These are phyloP conservation scores for Pachyrhynchus sulphureomaculatus DNA, from an alignment of 1,140 invertebrate genomes.

Conservation along the genomic window DNA sequence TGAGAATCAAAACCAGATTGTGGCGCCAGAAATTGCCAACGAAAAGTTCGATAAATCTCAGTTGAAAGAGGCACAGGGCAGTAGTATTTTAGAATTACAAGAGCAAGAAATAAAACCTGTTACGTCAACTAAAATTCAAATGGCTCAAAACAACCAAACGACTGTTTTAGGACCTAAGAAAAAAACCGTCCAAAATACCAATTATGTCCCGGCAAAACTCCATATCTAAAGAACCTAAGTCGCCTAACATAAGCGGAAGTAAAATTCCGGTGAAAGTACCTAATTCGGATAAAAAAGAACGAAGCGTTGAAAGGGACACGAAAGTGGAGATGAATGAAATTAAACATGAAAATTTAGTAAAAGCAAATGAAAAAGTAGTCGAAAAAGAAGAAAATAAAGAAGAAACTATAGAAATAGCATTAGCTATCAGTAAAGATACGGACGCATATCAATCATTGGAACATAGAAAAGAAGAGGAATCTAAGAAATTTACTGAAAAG, in stretches of 20 bases:
- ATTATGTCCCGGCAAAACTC: constrained; percentile 42
- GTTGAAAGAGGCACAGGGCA: no score
- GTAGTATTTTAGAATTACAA: neutral
- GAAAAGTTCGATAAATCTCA: no score
- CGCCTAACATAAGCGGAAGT: constrained; percentile 31
- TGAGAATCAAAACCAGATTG: no score
- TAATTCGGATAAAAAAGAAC: constrained; percentile 14
- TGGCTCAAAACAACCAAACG: constrained; percentile 43
- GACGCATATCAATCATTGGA: neutral
- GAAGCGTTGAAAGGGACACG: neutral
- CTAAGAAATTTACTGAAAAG: neutral
- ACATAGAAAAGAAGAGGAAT: no score
- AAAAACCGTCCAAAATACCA: constrained; percentile 46
- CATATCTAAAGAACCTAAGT: constrained; percentile 36
- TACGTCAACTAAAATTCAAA: constrained; percentile 42
- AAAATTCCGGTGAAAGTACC: constrained; percentile 44
- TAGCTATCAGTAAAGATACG: neutral
- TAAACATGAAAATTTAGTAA: neutral
- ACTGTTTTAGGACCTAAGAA: constrained; percentile 31
- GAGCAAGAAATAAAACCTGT: constrained; percentile 21
- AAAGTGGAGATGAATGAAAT: neutral
- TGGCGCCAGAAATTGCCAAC: no score
- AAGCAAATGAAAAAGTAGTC: neutral
- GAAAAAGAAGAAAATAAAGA: neutral
- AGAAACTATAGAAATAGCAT: neutral